Evolutionary conservation across 2,888 invertebrate species (phyloP), one percentile per base, ranked within the genome.

Genomic region (Lysandra coridon): DNA sequence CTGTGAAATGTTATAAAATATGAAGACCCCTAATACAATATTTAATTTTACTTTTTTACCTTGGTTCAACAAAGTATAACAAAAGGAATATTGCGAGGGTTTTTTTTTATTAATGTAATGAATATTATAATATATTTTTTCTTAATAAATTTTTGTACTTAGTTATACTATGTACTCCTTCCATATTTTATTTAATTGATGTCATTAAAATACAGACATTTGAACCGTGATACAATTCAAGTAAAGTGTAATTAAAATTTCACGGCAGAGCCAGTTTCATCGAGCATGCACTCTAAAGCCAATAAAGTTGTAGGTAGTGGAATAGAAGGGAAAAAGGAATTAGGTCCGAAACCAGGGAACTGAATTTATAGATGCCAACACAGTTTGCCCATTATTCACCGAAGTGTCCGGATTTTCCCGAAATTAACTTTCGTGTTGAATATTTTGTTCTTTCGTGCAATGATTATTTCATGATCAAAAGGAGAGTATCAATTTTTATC

Each of bases 281-380:
- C 33, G 69, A 33, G 33, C 69, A 37, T 69, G 69, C 69, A 69
- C 69, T 69, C 33, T 80, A 79, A 82, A 81, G 80, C 79, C 81
- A 80, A 81, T 81, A 83, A 82, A 82, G 79, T 80, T 78, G 81
- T 80, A 82, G 81, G 81, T 80, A 82, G 81, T 80, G 80, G 79
- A 81, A 81, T 82, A 80, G 82, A 82, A 83, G 81, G 83, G 79
- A 80, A 83, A 83, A 84, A 83, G 81, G 81, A 83, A 83, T 83
- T 82, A 83, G 83, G 78, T 83, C 80, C 80, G 83, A 83, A 83
- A 83, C 83, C 83, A 82, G 82, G 81, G 81, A 84, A 82, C 82
- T 81, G 81, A 82, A 84, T 83, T 84, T 84, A 84, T 82, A 81
- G 84, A 82, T 81, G 81, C 82, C 80, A 79, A 80, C 62, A 80